Conservation (phyloP, 1,140 invertebrate species). For the Apis laboriosa region DNA sequence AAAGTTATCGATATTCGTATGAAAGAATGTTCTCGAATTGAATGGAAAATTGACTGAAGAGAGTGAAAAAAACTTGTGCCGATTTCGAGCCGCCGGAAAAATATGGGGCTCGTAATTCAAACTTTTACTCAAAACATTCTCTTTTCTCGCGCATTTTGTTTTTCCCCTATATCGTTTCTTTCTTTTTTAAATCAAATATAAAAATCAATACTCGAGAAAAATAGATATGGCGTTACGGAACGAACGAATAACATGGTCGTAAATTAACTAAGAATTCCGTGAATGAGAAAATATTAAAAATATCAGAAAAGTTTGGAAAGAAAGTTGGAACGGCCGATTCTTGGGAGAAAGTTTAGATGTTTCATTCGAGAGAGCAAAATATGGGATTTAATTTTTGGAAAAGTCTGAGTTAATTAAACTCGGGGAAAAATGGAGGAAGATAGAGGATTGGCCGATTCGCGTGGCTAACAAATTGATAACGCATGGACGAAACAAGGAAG, state of each 20-base stretch:
- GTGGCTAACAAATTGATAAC: not conserved
- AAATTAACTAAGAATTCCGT: too few relatives aligned
- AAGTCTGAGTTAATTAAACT: too few relatives aligned
- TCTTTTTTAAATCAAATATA: not conserved
- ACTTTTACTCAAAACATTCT: slow-evolving; percentile 4
- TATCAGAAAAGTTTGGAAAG: too few relatives aligned
- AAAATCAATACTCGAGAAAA: slow-evolving; percentile 11
- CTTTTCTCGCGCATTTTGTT: not conserved
- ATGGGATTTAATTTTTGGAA: too few relatives aligned
- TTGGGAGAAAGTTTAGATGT: too few relatives aligned
- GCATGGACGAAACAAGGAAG: not conserved
- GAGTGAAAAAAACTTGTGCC: slow-evolving; percentile 17
- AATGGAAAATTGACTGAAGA: slow-evolving; percentile 16
- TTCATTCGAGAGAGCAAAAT: too few relatives aligned
- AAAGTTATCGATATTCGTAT: slow-evolving; percentile 13
- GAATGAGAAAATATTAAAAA: too few relatives aligned
- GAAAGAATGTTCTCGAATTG: slow-evolving; percentile 14
- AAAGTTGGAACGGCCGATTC: too few relatives aligned
- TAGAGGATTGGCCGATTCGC: too few relatives aligned
- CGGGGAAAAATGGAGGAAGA: too few relatives aligned
- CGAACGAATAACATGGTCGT: too few relatives aligned
- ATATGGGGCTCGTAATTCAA: slow-evolving; percentile 31
- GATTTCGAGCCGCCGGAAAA: slow-evolving; percentile 9
- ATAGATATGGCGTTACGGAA: not conserved
- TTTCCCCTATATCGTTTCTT: not conserved